Evolutionary conservation across 2,113 vertebrate species (phyloP), one percentile per base, ranked within the genome.

Genomic region (Cyphomyrus discorhynchus): DNA sequence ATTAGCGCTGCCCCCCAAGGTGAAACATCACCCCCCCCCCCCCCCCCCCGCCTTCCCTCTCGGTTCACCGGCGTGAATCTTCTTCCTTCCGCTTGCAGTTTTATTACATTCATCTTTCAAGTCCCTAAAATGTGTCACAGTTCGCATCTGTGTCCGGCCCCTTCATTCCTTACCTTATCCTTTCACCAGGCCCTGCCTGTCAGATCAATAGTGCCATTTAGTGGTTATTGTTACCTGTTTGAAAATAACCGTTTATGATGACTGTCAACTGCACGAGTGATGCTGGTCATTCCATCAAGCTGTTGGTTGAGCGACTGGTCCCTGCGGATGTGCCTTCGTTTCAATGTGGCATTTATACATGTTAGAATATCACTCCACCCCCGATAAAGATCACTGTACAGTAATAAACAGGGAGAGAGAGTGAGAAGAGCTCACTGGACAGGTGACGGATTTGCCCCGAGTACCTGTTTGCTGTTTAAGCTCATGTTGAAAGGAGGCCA

Each of bases 81-180:
- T 85, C 58, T 91, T 88, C 46, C 42, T 47, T 27, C 49, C 56
- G 10, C 88, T 50, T 11, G 7, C 47, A 7, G n/a, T 88, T 80
- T 52, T 84, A 84, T 84, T 84, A 24, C 82, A n/a, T 47, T 45
- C 45, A 46, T 84, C 82, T 84, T 84, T 84, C 45, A 84, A 84
- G 82, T 84, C 45, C 45, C 45, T 84, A 13, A 84, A 47, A 84
- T 24, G 82, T 46, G 45, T 84, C 45, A n/a, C 82, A n/a, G 21
- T 47, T 84, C 2, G 3, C 39, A 21, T 84, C n/a, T 13, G 74
- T 80, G 74, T 80, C 74, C 0, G 17, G 74, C 74, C 31, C 7
- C 5, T 42, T 17, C 74, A 42, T 42, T 42, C 35, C 35, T 8
- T 80, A 17, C 35, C 19, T 42, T 42, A 84, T 47, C 45, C 24